Evolutionary conservation across 2,888 invertebrate genomes (phyloP), one percentile per base, ranked within the genome.

Genomic region (Siphlonurus alternatus): DNA sequence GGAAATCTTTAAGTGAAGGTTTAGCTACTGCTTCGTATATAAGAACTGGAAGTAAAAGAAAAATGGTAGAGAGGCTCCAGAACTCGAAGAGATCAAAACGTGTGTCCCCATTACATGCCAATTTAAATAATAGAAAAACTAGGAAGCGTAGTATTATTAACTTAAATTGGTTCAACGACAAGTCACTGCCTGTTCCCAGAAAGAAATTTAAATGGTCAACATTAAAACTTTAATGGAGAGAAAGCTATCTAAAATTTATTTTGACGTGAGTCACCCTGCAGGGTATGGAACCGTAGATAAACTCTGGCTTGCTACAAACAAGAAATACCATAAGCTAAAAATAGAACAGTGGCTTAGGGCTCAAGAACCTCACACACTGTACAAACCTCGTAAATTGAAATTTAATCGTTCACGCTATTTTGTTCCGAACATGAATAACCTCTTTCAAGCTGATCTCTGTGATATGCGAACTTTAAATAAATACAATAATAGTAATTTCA

Each of bases 341-440:
- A 53, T 66, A 1, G n/a, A 60, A 15, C 24, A 65, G 1, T 69
- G 67, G 67, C 56, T 69, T 1, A 25, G 65, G 18, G 23, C 22
- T 22, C 67, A 69, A 62, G 67, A 68, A 10, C 54, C 68, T 0
- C 68, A 69, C 23, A 69, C 65, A 1, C 19, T 56, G 7, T 59
- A 63, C 19, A 56, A 5, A 24, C 63, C 54, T 0, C 10, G 2
- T 1, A 15, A n/a, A 25, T 25, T 25, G 20, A 1, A 24, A 1
- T 63, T 63, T 19, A 2, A 1, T 10, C 23, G 59, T 23, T 53
- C 53, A 19, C 2, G 5, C n/a, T 63, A 63, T 7, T 24, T 20
- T 25, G 63, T 63, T 3, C 22, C 53, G 10, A 25, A 2, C 3
- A 59, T 63, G 2, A 54, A 59, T 51, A 54, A 63, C 19, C 24